phyloP scores from a whole-genome alignment of 2,113 vertebrate genomes.

The Meleagris gallopavo region DNA sequence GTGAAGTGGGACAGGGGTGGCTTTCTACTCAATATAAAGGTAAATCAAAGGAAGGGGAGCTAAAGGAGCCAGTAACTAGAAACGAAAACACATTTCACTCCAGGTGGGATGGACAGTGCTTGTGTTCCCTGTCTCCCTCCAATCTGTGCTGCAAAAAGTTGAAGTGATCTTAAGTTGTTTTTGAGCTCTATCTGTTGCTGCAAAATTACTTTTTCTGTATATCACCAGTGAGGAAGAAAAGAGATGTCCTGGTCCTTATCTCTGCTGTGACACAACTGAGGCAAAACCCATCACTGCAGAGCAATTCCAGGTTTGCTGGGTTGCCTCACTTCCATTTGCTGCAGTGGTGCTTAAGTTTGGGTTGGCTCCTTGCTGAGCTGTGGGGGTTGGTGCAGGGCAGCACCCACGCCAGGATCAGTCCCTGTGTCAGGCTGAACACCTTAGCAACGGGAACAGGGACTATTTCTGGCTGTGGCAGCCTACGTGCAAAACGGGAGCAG shows the following conservation, averaged over 20 bases:
- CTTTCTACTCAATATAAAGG: neutral
- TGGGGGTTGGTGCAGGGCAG: neutral
- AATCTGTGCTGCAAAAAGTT: neutral
- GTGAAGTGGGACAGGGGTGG: neutral
- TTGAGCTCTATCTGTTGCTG: neutral
- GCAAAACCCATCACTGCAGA: neutral
- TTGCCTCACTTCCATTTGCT: neutral
- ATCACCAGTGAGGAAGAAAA: neutral
- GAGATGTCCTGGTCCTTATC: neutral
- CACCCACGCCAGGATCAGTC: neutral
- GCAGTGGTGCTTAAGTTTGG: conserved; percentile 36
- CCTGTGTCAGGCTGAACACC: neutral
- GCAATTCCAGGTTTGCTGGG: neutral
- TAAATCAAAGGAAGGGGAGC: neutral
- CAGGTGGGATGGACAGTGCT: neutral
- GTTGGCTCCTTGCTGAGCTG: neutral
- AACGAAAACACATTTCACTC: neutral
- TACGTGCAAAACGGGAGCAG: accelerated
- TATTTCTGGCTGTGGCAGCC: neutral
- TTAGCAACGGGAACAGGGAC: neutral
- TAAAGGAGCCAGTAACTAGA: neutral
- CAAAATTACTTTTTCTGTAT: neutral
- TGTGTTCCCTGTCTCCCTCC: neutral
- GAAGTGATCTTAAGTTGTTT: neutral
- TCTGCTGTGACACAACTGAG: neutral